These are phyloP conservation scores for Cryptocheilus praepositus DNA, from an alignment of 2,888 invertebrate genomes.

Conservation along the genomic window DNA sequence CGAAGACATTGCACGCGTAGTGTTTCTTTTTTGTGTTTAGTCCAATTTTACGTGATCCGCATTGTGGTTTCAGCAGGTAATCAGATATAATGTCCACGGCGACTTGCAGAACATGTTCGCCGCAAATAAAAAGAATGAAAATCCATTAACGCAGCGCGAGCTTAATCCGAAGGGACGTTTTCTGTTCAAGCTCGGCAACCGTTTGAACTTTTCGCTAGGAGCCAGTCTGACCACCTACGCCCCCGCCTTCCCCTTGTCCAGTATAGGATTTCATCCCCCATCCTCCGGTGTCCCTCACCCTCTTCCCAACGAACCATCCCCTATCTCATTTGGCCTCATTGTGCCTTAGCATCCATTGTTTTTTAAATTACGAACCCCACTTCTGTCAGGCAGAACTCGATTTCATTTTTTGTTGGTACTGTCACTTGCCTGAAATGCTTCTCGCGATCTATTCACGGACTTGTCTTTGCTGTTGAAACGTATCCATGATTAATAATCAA, in stretches of 20 bases:
- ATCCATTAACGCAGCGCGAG: constrained; percentile 40
- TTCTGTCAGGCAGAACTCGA: constrained; percentile 69
- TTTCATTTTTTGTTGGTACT: constrained; percentile 68
- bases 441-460: constrained; percentile 51
- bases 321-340: constrained; percentile 74
- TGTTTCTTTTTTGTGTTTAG: too few relatives aligned
- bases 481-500: constrained; percentile 47
- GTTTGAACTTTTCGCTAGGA: constrained; percentile 65
- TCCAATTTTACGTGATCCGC: background rate
- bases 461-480: constrained; percentile 44
- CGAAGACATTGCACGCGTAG: too few relatives aligned
- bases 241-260: constrained; percentile 61
- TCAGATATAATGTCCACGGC: constrained; percentile 18
- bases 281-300: constrained; percentile 55
- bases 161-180: constrained; percentile 34
- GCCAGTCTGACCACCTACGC: constrained; percentile 60
- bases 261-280: constrained; percentile 70
- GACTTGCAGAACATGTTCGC: too few relatives aligned
- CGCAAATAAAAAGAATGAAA: constrained; percentile 34
- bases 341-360: constrained; percentile 72
- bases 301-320: constrained; percentile 66
- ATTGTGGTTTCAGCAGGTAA: constrained; percentile 1
- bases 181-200: constrained; percentile 56
- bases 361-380: constrained; percentile 73
- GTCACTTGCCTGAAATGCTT: constrained; percentile 69